phyloP scores from a whole-genome alignment of 2,888 invertebrate species.

The Heliconius ismenius region DNA sequence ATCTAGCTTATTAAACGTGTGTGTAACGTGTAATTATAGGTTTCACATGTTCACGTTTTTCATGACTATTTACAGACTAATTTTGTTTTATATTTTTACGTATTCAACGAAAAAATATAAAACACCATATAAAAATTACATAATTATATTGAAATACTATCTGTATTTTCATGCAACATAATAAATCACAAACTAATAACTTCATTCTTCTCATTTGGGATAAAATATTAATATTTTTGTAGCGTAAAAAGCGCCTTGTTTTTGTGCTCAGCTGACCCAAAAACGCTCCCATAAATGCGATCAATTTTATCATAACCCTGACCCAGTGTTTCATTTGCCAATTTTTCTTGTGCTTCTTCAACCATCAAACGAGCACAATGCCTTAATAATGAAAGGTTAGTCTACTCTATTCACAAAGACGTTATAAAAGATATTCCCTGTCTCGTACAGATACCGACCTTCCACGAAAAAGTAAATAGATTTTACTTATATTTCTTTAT shows the following conservation, averaged over 20 bases:
- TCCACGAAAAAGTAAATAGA: constrained; percentile 4
- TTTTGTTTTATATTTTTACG: neutral
- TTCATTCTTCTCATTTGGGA: neutral
- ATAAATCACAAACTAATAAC: neutral
- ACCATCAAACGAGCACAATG: constrained; percentile 15
- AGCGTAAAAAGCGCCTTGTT: constrained; percentile 3
- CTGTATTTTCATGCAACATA: neutral
- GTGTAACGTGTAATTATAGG: neutral
- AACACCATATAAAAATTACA: neutral
- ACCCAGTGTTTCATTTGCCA: constrained; percentile 17
- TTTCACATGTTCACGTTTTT: neutral
- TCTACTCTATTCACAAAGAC: constrained; percentile 14
- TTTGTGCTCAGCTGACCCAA: neutral
- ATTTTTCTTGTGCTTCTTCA: constrained; percentile 15
- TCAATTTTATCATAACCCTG: constrained; percentile 13
- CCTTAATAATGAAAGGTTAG: constrained; percentile 26
- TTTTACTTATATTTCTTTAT: neutral
- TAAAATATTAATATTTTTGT: constrained; percentile 1
- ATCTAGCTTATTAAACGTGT: neutral
- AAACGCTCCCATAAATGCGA: constrained; percentile 7
- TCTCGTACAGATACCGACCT: constrained; percentile 7
- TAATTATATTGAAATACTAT: neutral
- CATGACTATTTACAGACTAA: neutral
- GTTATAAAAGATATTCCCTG: constrained; percentile 25
- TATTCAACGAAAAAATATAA: too few species aligned